A percentile compares a stretch with the other conserved stretches of the same genome.
These are phyloP conservation scores for Drosophila obscura DNA, from an alignment of 1,140 invertebrate species.

Conservation along the genomic window DNA sequence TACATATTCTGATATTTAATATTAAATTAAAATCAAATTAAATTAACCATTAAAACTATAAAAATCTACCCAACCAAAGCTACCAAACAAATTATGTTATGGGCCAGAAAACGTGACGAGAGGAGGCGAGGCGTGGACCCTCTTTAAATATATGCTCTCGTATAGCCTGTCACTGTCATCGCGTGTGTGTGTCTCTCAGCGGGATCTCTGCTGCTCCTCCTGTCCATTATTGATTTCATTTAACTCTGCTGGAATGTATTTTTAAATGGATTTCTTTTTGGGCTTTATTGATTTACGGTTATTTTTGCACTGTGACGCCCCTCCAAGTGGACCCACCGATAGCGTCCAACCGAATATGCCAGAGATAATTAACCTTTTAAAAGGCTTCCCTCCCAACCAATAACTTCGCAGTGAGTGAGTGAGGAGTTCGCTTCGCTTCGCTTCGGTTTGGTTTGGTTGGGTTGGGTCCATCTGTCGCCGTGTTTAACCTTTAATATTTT, in stretches of 20 bases:
- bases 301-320: slow-evolving; percentile 35
- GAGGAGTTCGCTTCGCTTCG: too few species aligned
- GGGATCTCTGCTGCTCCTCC: not conserved
- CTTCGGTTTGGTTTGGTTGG: too few species aligned
- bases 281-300: slow-evolving; percentile 56
- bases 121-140: too few species aligned
- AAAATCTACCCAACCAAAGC: too few species aligned
- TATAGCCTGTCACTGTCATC: slow-evolving; percentile 4
- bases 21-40: too few species aligned
- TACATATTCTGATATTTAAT: too few species aligned
- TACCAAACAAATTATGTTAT: too few species aligned
- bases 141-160: too few species aligned
- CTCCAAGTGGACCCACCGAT: slow-evolving; percentile 30
- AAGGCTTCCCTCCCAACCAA: slow-evolving; percentile 32
- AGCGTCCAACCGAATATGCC: slow-evolving; percentile 71
- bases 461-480: slow-evolving; percentile 7
- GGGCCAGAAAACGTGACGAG: too few species aligned
- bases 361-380: slow-evolving; percentile 81
- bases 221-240: slow-evolving; percentile 45
- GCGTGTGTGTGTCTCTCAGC: not conserved
- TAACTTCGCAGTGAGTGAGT: slow-evolving; percentile 2
- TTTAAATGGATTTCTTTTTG: slow-evolving; percentile 37
- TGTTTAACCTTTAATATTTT: slow-evolving; percentile 80
- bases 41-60: too few species aligned
- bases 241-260: slow-evolving; percentile 7